phyloP scores from a whole-genome alignment of 2,113 vertebrate species.

The Zingel zingel region DNA sequence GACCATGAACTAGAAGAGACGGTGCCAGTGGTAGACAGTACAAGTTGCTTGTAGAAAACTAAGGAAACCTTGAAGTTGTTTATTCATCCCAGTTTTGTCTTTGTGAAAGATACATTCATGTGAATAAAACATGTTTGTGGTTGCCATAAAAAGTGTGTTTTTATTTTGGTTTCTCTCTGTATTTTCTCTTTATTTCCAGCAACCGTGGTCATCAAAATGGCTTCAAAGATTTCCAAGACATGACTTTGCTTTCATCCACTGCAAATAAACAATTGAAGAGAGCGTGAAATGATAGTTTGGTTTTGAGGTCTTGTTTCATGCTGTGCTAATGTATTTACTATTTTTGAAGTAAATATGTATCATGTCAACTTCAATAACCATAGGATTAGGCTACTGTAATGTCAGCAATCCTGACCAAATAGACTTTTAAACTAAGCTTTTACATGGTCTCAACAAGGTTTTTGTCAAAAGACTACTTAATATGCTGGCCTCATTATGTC shows the following conservation, averaged over 20 bases:
- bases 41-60: slow-evolving; percentile 63
- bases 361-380: slow-evolving; percentile 33
- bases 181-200: slow-evolving; percentile 33
- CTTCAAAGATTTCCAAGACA: slow-evolving; percentile 48
- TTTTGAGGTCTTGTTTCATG: slow-evolving; percentile 64
- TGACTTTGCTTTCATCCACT: slow-evolving; percentile 39
- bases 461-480: slow-evolving; percentile 22
- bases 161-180: slow-evolving; percentile 48
- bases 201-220: slow-evolving; percentile 46
- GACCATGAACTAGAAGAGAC: slow-evolving; percentile 61
- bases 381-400: slow-evolving; percentile 46
- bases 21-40: slow-evolving; percentile 57
- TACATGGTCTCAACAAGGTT: neutral
- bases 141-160: slow-evolving; percentile 63
- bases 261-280: slow-evolving; percentile 40
- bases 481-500: slow-evolving; percentile 2
- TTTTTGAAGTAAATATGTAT: slow-evolving; percentile 55
- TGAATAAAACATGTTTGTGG: slow-evolving; percentile 81
- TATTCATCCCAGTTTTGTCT: slow-evolving; percentile 62
- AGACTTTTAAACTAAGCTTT: neutral
- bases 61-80: slow-evolving; percentile 63
- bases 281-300: slow-evolving; percentile 50
- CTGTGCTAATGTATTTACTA: slow-evolving; percentile 41
- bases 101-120: slow-evolving; percentile 73
- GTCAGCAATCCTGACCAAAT: slow-evolving; percentile 25